These are phyloP conservation scores for Nomada fabriciana DNA, from an alignment of 2,888 invertebrate genomes.

Conservation along the genomic window DNA sequence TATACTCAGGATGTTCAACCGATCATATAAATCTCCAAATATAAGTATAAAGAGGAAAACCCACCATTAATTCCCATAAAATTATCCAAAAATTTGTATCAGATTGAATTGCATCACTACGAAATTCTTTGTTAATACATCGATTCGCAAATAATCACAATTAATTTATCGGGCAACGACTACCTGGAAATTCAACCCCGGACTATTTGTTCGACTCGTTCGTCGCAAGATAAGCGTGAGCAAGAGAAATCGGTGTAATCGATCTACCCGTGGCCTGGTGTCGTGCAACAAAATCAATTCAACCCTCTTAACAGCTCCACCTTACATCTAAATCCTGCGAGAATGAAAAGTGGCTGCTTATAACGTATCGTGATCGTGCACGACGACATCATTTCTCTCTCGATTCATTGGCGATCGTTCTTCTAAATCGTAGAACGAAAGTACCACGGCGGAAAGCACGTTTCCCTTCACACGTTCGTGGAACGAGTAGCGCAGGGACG, in stretches of 20 bases:
- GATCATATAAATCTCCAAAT: conserved; percentile 14
- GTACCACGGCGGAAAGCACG: conserved; percentile 15
- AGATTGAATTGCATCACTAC: no score
- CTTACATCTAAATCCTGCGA: background rate
- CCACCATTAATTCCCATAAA: no score
- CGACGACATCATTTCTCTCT: conserved; percentile 19
- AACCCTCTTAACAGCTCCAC: conserved; percentile 15
- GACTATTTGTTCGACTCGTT: background rate
- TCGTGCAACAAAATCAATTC: conserved; percentile 43
- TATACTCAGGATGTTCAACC: conserved; percentile 19
- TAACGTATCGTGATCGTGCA: conserved; percentile 9
- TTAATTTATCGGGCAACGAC: no score
- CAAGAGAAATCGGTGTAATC: conserved; percentile 8
- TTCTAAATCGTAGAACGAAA: conserved; percentile 23
- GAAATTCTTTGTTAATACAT: background rate
- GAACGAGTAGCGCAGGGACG: conserved; percentile 16
- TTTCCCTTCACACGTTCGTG: conserved; percentile 43
- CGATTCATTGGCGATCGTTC: conserved; percentile 49
- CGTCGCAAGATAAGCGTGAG: no score
- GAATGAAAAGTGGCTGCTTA: conserved; percentile 2
- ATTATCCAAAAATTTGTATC: no score
- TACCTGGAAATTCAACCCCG: background rate
- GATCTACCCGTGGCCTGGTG: background rate
- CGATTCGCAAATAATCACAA: no score
- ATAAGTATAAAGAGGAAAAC: no score